Conservation (phyloP, 2,113 vertebrate genomes). For the Mirza zaza region DNA sequence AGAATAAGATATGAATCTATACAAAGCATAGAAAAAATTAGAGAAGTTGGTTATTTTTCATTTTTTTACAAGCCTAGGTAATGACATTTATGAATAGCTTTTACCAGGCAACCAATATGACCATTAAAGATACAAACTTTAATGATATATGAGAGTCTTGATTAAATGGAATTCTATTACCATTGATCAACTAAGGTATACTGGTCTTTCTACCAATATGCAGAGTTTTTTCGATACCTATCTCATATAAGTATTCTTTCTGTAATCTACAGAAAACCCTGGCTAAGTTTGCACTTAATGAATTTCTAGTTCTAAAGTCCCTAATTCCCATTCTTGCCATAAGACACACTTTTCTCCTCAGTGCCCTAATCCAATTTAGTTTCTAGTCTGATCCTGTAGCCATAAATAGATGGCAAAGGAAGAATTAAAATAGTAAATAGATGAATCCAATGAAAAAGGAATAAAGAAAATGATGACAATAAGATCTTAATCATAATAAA, state of each 20-base stretch:
- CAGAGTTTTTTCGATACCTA: neutral
- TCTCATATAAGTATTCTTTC: neutral
- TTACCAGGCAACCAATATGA: neutral
- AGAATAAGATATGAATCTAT: neutral
- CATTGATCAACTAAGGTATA: neutral
- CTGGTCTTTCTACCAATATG: neutral
- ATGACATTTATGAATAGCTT: neutral
- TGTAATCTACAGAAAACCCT: slow-evolving; percentile 19
- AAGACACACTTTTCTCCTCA: slow-evolving; percentile 62
- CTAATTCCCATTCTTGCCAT: slow-evolving; percentile 63
- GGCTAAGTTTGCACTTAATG: slow-evolving; percentile 54
- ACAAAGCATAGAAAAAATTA: neutral
- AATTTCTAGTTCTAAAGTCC: slow-evolving; percentile 65
- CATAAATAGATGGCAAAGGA: slow-evolving; percentile 65
- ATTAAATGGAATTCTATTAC: neutral
- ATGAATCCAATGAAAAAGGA: slow-evolving; percentile 19
- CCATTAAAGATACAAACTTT: neutral
- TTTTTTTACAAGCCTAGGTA: neutral
- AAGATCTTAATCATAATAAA: neutral
- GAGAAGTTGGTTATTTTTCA: neutral
- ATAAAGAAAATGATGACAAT: slow-evolving; percentile 11
- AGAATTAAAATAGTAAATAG: slow-evolving; percentile 57
- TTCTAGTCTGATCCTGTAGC: slow-evolving; percentile 63
- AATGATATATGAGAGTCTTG: neutral
- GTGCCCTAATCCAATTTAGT: slow-evolving; percentile 60